Conservation (phyloP, 2,797 vertebrate species). For the Fistularia commersonii region DNA sequence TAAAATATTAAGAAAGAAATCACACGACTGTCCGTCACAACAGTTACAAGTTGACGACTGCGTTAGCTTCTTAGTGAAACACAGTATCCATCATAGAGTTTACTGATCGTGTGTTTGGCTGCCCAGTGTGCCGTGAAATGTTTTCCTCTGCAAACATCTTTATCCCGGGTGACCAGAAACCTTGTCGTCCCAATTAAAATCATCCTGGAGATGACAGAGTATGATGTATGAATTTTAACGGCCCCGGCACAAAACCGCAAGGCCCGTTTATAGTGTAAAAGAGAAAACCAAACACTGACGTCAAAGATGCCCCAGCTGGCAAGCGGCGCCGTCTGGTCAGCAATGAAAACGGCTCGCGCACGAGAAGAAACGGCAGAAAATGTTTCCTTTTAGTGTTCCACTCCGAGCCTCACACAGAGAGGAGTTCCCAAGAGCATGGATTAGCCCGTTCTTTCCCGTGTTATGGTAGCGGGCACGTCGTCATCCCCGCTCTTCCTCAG, state of each 20-base stretch:
- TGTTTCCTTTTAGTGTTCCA: slow-evolving; percentile 12
- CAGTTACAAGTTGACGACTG: too few species aligned
- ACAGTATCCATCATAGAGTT: too few species aligned
- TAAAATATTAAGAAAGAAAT: too few species aligned
- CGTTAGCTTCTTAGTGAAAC: too few species aligned
- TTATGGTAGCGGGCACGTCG: slow-evolving; percentile 32
- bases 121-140: neutral
- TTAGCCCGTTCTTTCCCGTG: slow-evolving; percentile 45
- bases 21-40: too few species aligned
- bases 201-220: slow-evolving; percentile 25
- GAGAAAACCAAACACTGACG: slow-evolving; percentile 37
- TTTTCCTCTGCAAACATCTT: slow-evolving; percentile 37
- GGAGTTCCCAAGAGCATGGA: slow-evolving; percentile 31
- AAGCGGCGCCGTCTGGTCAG: slow-evolving; percentile 12
- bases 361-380: slow-evolving; percentile 27
- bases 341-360: slow-evolving; percentile 31
- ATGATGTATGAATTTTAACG: slow-evolving; percentile 30
- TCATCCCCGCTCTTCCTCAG: slow-evolving; percentile 36
- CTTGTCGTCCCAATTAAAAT: neutral
- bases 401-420: slow-evolving; percentile 39
- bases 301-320: slow-evolving; percentile 34
- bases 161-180: slow-evolving; percentile 30
- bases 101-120: too few species aligned
- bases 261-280: slow-evolving; percentile 34
- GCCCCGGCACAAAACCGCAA: slow-evolving; percentile 22